A percentile compares a stretch with the other conserved stretches of the same genome.
Conservation (phyloP, 2,797 vertebrate genomes). For the Clarias platycephalus region DNA sequence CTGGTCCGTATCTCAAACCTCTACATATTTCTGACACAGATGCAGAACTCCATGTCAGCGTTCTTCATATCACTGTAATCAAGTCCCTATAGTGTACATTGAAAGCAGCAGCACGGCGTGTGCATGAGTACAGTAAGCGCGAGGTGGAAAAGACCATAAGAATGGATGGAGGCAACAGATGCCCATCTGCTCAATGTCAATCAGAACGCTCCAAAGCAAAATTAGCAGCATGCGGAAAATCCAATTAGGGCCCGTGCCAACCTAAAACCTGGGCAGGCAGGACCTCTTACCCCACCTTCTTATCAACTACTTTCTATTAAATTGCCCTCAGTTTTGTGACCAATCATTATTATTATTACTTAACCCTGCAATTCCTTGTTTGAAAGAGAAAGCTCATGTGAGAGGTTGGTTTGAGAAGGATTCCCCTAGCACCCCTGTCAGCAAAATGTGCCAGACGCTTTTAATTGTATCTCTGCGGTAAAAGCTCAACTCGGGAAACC, state of each 20-base stretch:
- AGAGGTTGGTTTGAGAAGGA: constrained; percentile 26
- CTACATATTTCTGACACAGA: background rate
- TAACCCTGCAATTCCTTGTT: constrained; percentile 49
- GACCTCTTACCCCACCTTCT: constrained; percentile 39
- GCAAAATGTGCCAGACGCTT: constrained; percentile 32
- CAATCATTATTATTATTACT: constrained; percentile 55
- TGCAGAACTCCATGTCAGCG: background rate
- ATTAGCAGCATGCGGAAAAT: constrained; percentile 59
- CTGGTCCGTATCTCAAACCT: background rate
- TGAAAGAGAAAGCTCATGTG: constrained; percentile 26
- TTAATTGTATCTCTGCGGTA: constrained; percentile 24
- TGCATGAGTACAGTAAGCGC: constrained; percentile 17
- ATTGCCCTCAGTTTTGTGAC: constrained; percentile 35
- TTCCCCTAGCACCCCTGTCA: background rate
- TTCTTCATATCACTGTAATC: background rate
- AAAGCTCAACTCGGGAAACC: constrained; percentile 26
- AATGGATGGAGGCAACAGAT: constrained; percentile 35
- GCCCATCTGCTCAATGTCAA: constrained; percentile 56
- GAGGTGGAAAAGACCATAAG: constrained; percentile 36
- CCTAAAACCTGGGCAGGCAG: constrained; percentile 38
- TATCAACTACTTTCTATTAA: constrained; percentile 40
- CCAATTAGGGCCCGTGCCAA: constrained; percentile 56
- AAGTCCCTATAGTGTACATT: background rate
- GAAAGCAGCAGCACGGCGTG: background rate
- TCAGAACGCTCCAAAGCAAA: constrained; percentile 49